These are phyloP conservation scores for Neoarius graeffei DNA, from an alignment of 2,113 vertebrate species.

Conservation along the genomic window DNA sequence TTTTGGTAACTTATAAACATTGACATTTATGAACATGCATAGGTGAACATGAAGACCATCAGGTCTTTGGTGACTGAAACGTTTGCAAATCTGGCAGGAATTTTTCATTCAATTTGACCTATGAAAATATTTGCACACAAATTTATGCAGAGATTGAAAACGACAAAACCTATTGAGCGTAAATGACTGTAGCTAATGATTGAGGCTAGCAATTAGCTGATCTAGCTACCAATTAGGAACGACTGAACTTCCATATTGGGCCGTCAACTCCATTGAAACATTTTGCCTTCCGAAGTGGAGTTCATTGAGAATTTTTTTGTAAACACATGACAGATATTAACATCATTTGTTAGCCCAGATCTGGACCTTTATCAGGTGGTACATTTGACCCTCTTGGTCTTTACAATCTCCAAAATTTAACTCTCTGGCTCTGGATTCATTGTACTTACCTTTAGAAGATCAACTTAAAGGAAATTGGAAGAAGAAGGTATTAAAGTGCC, in stretches of 20 bases:
- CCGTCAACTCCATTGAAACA: neutral
- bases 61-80: neutral
- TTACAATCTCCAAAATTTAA: neutral
- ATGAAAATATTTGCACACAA: too few species aligned
- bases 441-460: neutral
- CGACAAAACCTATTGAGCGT: neutral
- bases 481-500: neutral
- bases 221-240: neutral
- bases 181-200: neutral
- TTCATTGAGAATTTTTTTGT: neutral
- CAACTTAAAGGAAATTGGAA: neutral
- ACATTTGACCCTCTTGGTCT: neutral
- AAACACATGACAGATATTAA: neutral
- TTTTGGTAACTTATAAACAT: neutral
- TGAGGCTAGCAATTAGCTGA: neutral
- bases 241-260: neutral
- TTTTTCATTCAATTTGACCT: neutral
- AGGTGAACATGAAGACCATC: neutral
- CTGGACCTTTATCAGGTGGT: neutral
- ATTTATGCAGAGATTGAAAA: neutral
- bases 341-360: neutral
- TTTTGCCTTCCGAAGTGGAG: neutral
- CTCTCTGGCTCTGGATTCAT: neutral
- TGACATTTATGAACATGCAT: neutral
- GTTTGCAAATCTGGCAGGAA: too few species aligned